Conservation (phyloP, 2,888 invertebrate species). For the Acronicta psi region DNA sequence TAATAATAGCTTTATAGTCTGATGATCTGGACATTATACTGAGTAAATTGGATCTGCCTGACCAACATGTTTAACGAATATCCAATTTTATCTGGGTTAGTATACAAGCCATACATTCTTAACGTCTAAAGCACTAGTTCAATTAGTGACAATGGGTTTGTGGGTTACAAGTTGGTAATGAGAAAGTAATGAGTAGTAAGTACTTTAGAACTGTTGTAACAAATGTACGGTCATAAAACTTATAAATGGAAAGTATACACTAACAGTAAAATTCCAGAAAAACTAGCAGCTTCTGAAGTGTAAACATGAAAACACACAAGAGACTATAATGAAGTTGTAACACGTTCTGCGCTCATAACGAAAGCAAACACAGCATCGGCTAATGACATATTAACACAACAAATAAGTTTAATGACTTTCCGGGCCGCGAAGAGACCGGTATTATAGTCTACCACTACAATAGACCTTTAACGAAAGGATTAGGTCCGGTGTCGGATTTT, state of each 20-base stretch:
- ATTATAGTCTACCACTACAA: slow-evolving; percentile 70
- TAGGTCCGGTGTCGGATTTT: slow-evolving; percentile 80
- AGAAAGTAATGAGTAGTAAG: background rate
- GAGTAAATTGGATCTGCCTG: slow-evolving; percentile 8
- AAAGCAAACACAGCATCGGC: slow-evolving; percentile 43
- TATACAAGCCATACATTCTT: background rate
- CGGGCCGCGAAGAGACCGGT: slow-evolving; percentile 31
- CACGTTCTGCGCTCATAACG: slow-evolving; percentile 21
- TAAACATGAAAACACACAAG: slow-evolving; percentile 17
- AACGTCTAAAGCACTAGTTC: background rate
- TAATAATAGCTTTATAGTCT: slow-evolving; percentile 36
- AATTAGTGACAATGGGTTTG: slow-evolving; percentile 1
- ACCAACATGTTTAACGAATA: background rate
- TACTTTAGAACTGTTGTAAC: background rate
- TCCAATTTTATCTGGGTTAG: background rate
- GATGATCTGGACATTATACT: slow-evolving; percentile 14
- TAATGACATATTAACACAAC: slow-evolving; percentile 65
- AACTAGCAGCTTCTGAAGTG: slow-evolving; percentile 7
- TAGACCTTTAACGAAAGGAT: slow-evolving; percentile 87
- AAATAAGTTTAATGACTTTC: slow-evolving; percentile 63
- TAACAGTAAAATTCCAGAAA: slow-evolving; percentile 3
- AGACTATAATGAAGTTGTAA: slow-evolving; percentile 31
- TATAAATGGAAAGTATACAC: background rate
- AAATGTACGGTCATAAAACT: background rate
- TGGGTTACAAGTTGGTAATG: slow-evolving; percentile 4